These are phyloP conservation scores for Diabrotica balteata DNA, from an alignment of 2,888 invertebrate species.

Conservation along the genomic window DNA sequence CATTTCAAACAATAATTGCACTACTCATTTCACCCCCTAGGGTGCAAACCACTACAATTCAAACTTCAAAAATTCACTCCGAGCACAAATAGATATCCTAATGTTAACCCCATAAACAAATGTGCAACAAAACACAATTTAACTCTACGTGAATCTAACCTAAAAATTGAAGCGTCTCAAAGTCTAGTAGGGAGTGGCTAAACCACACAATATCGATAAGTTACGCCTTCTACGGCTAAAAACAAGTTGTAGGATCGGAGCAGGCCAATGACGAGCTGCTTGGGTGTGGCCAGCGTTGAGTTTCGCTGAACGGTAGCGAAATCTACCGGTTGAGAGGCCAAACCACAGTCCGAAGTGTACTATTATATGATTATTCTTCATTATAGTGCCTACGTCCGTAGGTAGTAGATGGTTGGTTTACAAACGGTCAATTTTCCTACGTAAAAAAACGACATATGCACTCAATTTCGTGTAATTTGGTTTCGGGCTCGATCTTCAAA, in stretches of 20 bases:
- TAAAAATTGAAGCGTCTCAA: conserved; percentile 58
- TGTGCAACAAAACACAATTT: conserved; percentile 45
- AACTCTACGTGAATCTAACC: conserved; percentile 54
- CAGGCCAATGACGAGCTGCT: conserved; percentile 47
- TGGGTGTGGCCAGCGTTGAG: conserved; percentile 44
- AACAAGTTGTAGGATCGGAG: conserved; percentile 50
- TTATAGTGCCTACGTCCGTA: conserved; percentile 63
- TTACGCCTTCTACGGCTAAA: conserved; percentile 47
- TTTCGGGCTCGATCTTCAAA: conserved; percentile 60
- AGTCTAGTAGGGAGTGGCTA: conserved; percentile 56
- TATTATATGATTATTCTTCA: conserved; percentile 64
- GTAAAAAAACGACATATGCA: conserved; percentile 60
- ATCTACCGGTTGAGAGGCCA: conserved; percentile 57
- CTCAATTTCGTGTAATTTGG: conserved; percentile 62
- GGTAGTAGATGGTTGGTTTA: conserved; percentile 61
- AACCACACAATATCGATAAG: conserved; percentile 34
- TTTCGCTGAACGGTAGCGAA: conserved; percentile 58
- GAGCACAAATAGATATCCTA: conserved; percentile 28
- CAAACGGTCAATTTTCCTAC: conserved; percentile 60
- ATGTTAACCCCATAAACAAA: conserved; percentile 34
- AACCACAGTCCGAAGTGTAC: conserved; percentile 58
- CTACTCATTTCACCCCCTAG: conserved; percentile 12
- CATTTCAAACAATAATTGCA: no score
- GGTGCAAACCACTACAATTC: conserved; percentile 15
- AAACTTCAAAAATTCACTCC: conserved; percentile 27